Evolutionary conservation across 2,888 invertebrate genomes (phyloP).

Genomic region (Heteromyza rotundicornis): DNA sequence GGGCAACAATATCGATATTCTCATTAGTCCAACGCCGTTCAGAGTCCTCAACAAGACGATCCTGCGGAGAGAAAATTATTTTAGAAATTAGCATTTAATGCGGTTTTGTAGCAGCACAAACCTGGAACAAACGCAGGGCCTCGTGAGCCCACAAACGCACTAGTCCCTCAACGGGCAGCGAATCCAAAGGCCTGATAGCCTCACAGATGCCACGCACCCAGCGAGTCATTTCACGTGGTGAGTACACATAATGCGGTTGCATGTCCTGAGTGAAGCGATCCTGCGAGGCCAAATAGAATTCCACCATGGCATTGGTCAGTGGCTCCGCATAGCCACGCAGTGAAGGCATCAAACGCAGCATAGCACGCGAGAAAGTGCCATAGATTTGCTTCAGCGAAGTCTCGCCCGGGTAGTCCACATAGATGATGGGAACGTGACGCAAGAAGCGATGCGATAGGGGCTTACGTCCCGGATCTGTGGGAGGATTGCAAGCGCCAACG

Average conservation of each 20-base stretch:
- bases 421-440: conserved; percentile 97
- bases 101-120: too few species aligned
- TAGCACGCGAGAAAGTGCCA: conserved; percentile 97
- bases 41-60: conserved; percentile 89
- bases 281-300: conserved; percentile 95
- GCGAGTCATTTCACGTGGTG: conserved; percentile 97
- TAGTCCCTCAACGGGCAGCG: conserved; percentile 88
- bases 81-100: not conserved
- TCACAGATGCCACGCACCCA: conserved; percentile 99
- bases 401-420: conserved; percentile 99
- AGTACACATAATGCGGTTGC: conserved; percentile 99
- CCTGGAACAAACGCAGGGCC: conserved; percentile 93
- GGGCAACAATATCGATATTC: conserved; percentile 90
- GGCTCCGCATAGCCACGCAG: conserved; percentile 94
- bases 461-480: conserved; percentile 98
- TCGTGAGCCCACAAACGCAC: conserved; percentile 99
- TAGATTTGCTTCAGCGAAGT: conserved; percentile 97
- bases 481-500: conserved; percentile 99
- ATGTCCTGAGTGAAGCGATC: conserved; percentile 99
- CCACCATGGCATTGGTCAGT: conserved; percentile 98
- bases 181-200: conserved; percentile 94
- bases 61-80: conserved; percentile 57
- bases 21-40: conserved; percentile 99
- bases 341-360: conserved; percentile 92
- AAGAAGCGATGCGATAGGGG: conserved; percentile 87